Base-by-base conservation (phyloP, 2,888 invertebrate species). In the Charanyca ferruginea region DNA sequence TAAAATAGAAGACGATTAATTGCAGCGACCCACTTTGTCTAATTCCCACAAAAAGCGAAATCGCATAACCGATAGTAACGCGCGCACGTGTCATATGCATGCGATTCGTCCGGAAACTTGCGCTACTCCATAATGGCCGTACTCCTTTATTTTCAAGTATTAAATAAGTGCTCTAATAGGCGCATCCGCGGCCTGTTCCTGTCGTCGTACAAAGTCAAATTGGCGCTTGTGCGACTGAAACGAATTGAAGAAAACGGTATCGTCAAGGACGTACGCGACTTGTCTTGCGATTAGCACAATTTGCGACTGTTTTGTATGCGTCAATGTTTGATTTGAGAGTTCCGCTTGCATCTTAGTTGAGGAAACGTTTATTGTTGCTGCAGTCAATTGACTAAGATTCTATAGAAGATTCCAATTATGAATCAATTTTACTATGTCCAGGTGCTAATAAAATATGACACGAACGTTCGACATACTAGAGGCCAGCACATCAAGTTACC, bases 71-170 rank as follows among this genome's bases (percentile, higher is more conserved):
- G 59, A 73, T 72, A 72, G 63, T 20, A 25, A 74, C 79, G 82
- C 76, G 73, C 55, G 49, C 69, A 70, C 69, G 74, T 77, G 80
- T 67, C 65, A 45, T 62, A 67, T 78, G 78, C 83, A 81, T 83
- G 85, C 66, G 73, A 58, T 59, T 64, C 78, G 73, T 81, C 79
- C 80, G 80, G 81, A 79, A 82, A 83, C 83, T 79, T 83, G 84
- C 85, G 85, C 84, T 74, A 85, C 85, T 83, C 88, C 78, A 82
- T 88, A 87, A 85, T 82, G 61, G 79, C 23, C 64, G 79, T 61
- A 74, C 89, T 90, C 88, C 90, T 90, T 91, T 89, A 90, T 87
- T 87, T 89, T 90, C 86, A 89, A 89, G 89, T 90, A 92, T 88
- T 89, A 91, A 90, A 90, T 90, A 89, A 91, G 87, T 85, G 84